phyloP scores from a whole-genome alignment of 2,113 vertebrate genomes.

The Phrynosoma platyrhinos region DNA sequence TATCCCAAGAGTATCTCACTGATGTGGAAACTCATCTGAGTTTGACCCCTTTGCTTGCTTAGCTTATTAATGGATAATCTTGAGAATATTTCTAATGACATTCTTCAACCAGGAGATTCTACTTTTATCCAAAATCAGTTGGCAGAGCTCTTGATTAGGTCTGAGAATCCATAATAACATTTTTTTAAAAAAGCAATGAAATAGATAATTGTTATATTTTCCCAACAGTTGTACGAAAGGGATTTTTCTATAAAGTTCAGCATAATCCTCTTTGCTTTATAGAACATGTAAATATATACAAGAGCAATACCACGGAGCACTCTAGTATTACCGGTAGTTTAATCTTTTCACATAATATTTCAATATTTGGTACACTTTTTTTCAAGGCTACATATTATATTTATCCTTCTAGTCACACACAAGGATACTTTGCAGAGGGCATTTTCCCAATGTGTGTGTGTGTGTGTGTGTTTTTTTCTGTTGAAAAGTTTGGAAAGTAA shows the following conservation, averaged over 20 bases:
- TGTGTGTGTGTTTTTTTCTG: neutral
- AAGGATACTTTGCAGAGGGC: neutral
- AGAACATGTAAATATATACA: conserved; percentile 37
- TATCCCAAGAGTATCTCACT: neutral
- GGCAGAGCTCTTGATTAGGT: conserved; percentile 33
- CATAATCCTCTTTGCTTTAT: conserved; percentile 34
- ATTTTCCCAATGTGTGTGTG: conserved; percentile 4
- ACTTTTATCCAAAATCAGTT: conserved; percentile 45
- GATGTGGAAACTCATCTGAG: neutral
- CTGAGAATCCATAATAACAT: conserved; percentile 20
- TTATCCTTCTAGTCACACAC: neutral
- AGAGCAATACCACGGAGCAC: neutral
- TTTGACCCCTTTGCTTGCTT: conserved; percentile 1
- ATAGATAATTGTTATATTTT: conserved; percentile 22
- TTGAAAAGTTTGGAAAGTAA: neutral
- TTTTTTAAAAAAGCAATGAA: neutral
- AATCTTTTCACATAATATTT: conserved; percentile 42
- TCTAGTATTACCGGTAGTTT: conserved; percentile 16
- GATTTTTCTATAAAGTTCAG: conserved; percentile 30
- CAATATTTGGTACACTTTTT: conserved; percentile 14
- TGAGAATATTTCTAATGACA: conserved; percentile 20
- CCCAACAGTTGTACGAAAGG: conserved; percentile 14
- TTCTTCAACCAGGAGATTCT: neutral
- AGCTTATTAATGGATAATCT: neutral
- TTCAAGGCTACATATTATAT: conserved; percentile 2